Evolutionary conservation across 2,113 vertebrate genomes (phyloP).

Genomic region (Archocentrus centrarchus): DNA sequence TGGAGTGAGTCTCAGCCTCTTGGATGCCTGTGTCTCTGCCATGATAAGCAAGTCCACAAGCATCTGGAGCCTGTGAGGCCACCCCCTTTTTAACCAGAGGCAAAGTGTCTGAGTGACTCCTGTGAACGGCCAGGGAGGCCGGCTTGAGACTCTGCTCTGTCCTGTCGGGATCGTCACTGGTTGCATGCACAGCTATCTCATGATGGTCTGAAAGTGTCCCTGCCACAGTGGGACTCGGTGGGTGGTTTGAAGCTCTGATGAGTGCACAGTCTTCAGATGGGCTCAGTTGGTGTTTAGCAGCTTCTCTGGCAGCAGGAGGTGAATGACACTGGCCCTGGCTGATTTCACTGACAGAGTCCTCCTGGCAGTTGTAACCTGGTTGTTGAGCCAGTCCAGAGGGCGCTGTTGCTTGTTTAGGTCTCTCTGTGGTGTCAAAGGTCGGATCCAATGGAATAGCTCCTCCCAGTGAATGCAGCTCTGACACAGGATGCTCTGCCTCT

Average conservation of each 20-base stretch:
- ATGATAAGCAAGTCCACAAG: background rate
- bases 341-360: conserved; percentile 70
- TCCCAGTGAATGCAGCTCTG: conserved; percentile 30
- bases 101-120: conserved; percentile 60
- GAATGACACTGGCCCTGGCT: conserved; percentile 31
- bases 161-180: background rate
- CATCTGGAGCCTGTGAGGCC: background rate
- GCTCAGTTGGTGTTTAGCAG: background rate
- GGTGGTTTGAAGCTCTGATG: background rate
- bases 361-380: conserved; percentile 19
- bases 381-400: background rate
- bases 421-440: conserved; percentile 71
- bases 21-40: conserved; percentile 4
- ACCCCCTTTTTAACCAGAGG: conserved; percentile 24
- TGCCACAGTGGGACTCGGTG: conserved; percentile 8
- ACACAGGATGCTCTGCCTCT: conserved; percentile 36
- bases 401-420: conserved; percentile 72
- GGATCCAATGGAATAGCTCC: conserved; percentile 18
- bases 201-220: background rate
- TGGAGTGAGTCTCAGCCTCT: conserved; percentile 25
- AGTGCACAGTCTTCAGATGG: background rate
- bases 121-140: conserved; percentile 40
- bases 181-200: background rate
- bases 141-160: background rate
- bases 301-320: background rate